Base-by-base conservation (phyloP, 2,888 invertebrate genomes). In the Tipula vernalis region DNA sequence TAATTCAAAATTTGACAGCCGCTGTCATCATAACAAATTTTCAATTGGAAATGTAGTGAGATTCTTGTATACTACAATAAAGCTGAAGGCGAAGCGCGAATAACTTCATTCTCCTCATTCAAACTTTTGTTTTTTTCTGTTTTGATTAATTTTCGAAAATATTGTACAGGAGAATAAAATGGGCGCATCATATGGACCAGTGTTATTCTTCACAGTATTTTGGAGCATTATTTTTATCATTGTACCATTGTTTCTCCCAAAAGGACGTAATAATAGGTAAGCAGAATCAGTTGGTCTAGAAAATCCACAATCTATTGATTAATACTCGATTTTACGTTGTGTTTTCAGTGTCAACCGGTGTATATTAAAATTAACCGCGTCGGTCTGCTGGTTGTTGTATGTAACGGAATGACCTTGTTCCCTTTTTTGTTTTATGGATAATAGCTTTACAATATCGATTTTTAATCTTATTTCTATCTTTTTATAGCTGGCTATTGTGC, bases 371-470 rank as follows among this genome's bases (percentile, higher is more conserved):
- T 90, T 97, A 90, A 97, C 97, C 86, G 97, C 96, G 57, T 95
- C 95, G 86, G 95, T 96, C 47, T 97, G 97, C 91, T 98, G 97
- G 96, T 92, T 98, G 87, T 97, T 98, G 96, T 97, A 92, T 96
- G 96, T 96, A 28, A 1, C 28, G 28, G 28, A 87, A 47, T 36
- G 51, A 3, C 5, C 39, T 88, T 10, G 28, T 28, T 28, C 28
- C 28, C 0, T 28, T 28, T 28, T 28, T 28, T 13, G n/a, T 28
- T 28, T 13, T 13, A 2, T 5, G 2, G 39, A 39, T 39, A 86
- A 10, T 28, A 47, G n/a, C n/a, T n/a, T n/a, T n/a, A n/a, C 83
- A 86, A 39, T 28, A 28, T 86, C 18, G 5, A 13, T 84, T 42
- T 83, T 39, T 44, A 86, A n/a, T 44, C 28, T 28, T 28, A 85